Conservation (phyloP, 2,888 invertebrate species). For the Lasioglossum pauxillum region DNA sequence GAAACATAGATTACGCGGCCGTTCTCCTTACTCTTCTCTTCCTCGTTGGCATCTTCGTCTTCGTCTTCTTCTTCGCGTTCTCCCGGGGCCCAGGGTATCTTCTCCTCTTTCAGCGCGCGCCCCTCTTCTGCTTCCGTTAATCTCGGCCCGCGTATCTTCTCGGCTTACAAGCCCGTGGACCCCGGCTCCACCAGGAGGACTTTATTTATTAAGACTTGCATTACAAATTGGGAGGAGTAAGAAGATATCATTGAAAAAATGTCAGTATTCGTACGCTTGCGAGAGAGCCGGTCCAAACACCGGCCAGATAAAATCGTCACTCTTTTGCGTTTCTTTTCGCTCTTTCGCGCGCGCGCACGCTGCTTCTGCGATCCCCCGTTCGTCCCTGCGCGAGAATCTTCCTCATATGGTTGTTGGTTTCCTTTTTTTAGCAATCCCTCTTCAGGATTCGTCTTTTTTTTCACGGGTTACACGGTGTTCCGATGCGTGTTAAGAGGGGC, state of each 20-base stretch:
- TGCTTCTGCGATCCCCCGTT: not conserved
- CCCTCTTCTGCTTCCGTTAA: slow-evolving; percentile 66
- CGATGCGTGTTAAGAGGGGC: slow-evolving; percentile 44
- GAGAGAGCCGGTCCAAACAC: slow-evolving; percentile 13
- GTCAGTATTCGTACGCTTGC: slow-evolving; percentile 58
- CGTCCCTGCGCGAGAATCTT: not conserved
- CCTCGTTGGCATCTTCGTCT: slow-evolving; percentile 69
- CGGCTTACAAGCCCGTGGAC: slow-evolving; percentile 61
- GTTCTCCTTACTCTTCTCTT: slow-evolving; percentile 66
- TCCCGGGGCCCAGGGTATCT: slow-evolving; percentile 61
- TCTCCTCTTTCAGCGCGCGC: slow-evolving; percentile 59
- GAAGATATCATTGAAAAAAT: slow-evolving; percentile 68
- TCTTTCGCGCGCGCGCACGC: not conserved
- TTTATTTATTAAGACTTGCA: slow-evolving; percentile 74
- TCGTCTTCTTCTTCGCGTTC: slow-evolving; percentile 39
- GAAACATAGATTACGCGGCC: slow-evolving; percentile 80
- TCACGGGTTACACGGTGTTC: slow-evolving; percentile 58
- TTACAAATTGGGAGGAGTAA: slow-evolving; percentile 67
- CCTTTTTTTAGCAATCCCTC: not conserved
- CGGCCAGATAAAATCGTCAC: slow-evolving; percentile 61
- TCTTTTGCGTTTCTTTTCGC: slow-evolving; percentile 20
- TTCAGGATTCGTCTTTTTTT: not conserved
- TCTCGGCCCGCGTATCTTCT: slow-evolving; percentile 69
- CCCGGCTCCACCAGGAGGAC: slow-evolving; percentile 49
- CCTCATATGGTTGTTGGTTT: not conserved